These are phyloP conservation scores for Strongylocentrotus purpuratus DNA, from an alignment of 35 echinoderm and acorn worm genomes.

Conservation along the genomic window DNA sequence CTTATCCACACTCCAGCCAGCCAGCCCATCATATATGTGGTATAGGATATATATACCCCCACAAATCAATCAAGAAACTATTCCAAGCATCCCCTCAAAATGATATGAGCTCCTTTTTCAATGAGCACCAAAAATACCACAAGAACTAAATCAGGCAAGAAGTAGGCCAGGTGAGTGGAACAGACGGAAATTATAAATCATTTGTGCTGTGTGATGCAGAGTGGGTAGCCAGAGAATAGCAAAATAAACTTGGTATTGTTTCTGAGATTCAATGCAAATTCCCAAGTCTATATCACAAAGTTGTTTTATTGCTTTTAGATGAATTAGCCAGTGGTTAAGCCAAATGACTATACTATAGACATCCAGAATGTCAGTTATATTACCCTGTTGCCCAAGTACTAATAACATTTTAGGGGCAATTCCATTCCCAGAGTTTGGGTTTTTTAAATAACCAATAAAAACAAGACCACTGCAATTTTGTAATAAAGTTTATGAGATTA, in stretches of 20 bases:
- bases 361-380: too few relatives aligned
- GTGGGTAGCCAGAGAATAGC: background rate
- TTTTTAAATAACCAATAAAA: too few relatives aligned
- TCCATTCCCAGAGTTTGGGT: too few relatives aligned
- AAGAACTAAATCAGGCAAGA: background rate
- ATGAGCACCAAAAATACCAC: background rate
- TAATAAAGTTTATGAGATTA: too few relatives aligned
- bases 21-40: too few relatives aligned
- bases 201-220: background rate
- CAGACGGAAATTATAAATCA: background rate
- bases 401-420: too few relatives aligned
- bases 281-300: background rate
- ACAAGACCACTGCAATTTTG: too few relatives aligned
- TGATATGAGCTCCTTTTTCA: background rate
- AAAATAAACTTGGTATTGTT: background rate
- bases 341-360: too few relatives aligned
- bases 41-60: background rate
- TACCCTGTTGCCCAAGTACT: too few relatives aligned
- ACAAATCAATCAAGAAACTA: conserved; percentile 5
- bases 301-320: background rate
- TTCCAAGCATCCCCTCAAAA: background rate
- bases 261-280: background rate
- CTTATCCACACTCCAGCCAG: background rate
- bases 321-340: background rate
- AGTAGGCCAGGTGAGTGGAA: background rate